Evolutionary conservation across 2,888 invertebrate genomes (phyloP).

Genomic region (Ptilodon capucinus): DNA sequence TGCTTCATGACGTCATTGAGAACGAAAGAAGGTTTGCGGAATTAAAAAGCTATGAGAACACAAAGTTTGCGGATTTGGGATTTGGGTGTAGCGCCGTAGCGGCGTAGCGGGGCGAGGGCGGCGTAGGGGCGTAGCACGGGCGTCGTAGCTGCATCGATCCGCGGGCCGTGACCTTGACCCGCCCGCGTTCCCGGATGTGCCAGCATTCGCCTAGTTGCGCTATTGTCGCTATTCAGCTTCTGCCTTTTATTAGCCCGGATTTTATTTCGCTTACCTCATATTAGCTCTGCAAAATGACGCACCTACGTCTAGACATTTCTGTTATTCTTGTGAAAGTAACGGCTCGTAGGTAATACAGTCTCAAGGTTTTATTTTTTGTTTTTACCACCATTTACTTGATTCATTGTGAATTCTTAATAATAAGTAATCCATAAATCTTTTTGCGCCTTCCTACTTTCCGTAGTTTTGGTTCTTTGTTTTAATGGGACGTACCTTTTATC

Average conservation of each 20-base stretch:
- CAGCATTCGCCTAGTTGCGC: conserved; percentile 68
- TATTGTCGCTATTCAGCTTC: conserved; percentile 68
- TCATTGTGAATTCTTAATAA: not conserved
- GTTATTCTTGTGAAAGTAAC: conserved; percentile 25
- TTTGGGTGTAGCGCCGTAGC: conserved; percentile 50
- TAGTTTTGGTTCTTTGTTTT: too few species aligned
- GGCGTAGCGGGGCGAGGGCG: conserved; percentile 36
- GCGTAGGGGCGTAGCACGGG: conserved; percentile 53
- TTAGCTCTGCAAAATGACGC: conserved; percentile 31
- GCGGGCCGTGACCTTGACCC: conserved; percentile 85
- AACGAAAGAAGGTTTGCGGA: conserved; percentile 28
- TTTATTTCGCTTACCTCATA: conserved; percentile 54
- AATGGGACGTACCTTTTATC: too few species aligned
- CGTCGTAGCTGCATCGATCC: conserved; percentile 85
- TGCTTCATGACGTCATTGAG: conserved; percentile 30
- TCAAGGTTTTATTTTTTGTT: conserved; percentile 20
- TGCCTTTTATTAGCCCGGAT: conserved; percentile 67
- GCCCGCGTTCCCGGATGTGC: conserved; percentile 81
- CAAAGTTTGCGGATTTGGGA: conserved; percentile 37
- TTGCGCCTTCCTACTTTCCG: too few species aligned
- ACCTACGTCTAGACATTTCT: conserved; percentile 43
- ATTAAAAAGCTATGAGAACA: conserved; percentile 37
- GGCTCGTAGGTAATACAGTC: conserved; percentile 14
- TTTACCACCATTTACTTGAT: not conserved
- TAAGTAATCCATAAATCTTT: not conserved